Percentiles rank a stretch among this genome's conserved stretches.
Conservation (phyloP, 1,140 invertebrate species). For the Scaptomyza graminum region DNA sequence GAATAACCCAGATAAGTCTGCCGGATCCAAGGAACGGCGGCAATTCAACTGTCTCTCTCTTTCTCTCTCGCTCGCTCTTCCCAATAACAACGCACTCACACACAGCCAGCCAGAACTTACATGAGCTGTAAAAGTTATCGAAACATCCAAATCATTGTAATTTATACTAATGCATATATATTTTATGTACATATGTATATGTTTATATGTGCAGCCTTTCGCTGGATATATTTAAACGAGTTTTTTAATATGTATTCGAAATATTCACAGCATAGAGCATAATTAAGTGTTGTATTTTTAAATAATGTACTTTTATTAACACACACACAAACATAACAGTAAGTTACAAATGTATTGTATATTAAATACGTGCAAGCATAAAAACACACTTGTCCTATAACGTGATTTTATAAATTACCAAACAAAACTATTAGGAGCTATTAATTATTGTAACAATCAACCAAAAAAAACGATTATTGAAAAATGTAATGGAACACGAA, state of each 20-base stretch:
- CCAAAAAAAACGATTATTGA: neutral
- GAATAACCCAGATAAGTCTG: conserved; percentile 32
- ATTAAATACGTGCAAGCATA: neutral
- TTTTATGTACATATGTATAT: too few species aligned
- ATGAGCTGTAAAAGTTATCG: conserved; percentile 25
- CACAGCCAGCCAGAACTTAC: too few species aligned
- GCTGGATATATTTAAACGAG: too few species aligned
- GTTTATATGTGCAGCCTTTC: too few species aligned
- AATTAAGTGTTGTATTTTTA: too few species aligned
- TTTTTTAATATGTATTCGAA: too few species aligned
- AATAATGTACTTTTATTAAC: neutral
- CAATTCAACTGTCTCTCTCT: conserved; percentile 18
- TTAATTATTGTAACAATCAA: neutral
- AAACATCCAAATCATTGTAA: neutral
- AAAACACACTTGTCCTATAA: too few species aligned
- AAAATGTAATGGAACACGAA: conserved; percentile 5
- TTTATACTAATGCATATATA: too few species aligned
- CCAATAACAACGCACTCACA: too few species aligned
- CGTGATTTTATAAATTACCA: too few species aligned
- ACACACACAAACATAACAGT: neutral
- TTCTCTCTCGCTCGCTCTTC: conserved; percentile 2
- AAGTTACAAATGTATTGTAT: neutral
- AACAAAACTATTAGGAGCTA: too few species aligned
- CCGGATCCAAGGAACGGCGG: conserved; percentile 43
- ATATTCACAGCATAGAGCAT: too few species aligned